Evolutionary conservation across 2,797 vertebrate species (phyloP), one percentile per base, ranked within the genome.

Genomic region (Merluccius polli): DNA sequence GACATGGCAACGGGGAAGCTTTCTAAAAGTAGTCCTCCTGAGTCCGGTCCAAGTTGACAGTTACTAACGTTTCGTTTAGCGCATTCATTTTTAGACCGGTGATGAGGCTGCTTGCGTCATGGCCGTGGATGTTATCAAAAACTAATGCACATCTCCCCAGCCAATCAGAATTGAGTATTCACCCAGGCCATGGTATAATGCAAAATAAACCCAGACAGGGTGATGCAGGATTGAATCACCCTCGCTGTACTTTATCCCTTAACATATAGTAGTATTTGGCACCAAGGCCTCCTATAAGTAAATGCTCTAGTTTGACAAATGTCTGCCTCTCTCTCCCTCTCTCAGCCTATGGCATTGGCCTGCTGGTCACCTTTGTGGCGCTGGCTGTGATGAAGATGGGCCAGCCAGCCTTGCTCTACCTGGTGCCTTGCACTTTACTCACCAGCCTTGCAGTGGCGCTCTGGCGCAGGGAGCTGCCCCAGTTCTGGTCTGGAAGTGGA

Each of bases 401-500:
- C 73, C 97, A 99, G 88, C 98, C 97, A 0, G 97, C 98, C 12
- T 92, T 99, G 71, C 96, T 99, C 83, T 99, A 99, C 93, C 88
- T 99, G 90, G 98, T 99, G 88, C 98, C 98, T 87, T 99, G 96
- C 84, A 98, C 96, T 27, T 94, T 99, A 48, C 90, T 97, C 89
- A 95, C 95, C 74, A 96, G 96, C 92, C 93, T 97, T 11, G 74
- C 84, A 0, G 93, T 99, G 86, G 98, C 98, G 7, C 94, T 98
- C 78, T 96, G 96, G 94, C 97, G 98, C 87, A 93, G 85, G 92
- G 98, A 98, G 88, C 87, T 98, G 77, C 90, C 91, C 73, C 93
- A 95, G 92, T 99, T 99, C 95, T 99, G 98, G 97, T 98, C 95
- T 16, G 97, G 97, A 93, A 98, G 96, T 92, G 97, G 96, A 94